These are phyloP conservation scores for Bombyx mandarina DNA, from an alignment of 1,140 invertebrate genomes.

Conservation along the genomic window DNA sequence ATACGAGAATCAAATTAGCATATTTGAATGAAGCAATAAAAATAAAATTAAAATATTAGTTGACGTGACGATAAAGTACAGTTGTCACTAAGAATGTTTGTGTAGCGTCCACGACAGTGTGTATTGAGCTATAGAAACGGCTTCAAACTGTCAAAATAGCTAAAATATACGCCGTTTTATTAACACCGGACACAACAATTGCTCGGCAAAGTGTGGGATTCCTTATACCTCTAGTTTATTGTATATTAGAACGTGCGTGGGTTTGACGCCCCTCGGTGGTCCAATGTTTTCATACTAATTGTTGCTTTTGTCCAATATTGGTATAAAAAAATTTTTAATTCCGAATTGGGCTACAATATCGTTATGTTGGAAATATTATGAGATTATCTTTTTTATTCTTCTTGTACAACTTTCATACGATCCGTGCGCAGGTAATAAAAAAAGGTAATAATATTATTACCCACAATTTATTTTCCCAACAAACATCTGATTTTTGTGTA, in stretches of 20 bases:
- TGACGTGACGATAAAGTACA: neutral
- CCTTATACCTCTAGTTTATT: conserved; percentile 59
- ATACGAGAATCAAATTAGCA: too few relatives aligned
- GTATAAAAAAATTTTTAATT: too few relatives aligned
- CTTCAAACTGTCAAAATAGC: conserved; percentile 64
- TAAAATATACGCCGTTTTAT: conserved; percentile 66
- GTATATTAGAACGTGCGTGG: conserved; percentile 39
- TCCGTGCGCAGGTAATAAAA: too few relatives aligned
- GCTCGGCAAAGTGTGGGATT: conserved; percentile 56
- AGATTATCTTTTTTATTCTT: too few relatives aligned
- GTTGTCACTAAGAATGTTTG: conserved; percentile 1
- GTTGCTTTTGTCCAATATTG: conserved; percentile 1
- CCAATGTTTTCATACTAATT: conserved; percentile 39
- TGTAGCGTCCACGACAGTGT: conserved; percentile 17
- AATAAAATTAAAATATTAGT: neutral
- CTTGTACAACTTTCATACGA: too few relatives aligned
- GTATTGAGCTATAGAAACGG: conserved; percentile 48
- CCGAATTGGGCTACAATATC: too few relatives aligned
- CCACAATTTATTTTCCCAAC: too few relatives aligned
- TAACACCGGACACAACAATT: conserved; percentile 62
- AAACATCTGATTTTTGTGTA: too few relatives aligned
- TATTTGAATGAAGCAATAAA: too few relatives aligned
- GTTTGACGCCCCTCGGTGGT: conserved; percentile 37
- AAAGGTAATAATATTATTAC: too few relatives aligned
- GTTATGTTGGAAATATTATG: too few relatives aligned